These are phyloP conservation scores for Macrotrachela quadricornifera DNA, from an alignment of 1,140 invertebrate genomes.

Conservation along the genomic window DNA sequence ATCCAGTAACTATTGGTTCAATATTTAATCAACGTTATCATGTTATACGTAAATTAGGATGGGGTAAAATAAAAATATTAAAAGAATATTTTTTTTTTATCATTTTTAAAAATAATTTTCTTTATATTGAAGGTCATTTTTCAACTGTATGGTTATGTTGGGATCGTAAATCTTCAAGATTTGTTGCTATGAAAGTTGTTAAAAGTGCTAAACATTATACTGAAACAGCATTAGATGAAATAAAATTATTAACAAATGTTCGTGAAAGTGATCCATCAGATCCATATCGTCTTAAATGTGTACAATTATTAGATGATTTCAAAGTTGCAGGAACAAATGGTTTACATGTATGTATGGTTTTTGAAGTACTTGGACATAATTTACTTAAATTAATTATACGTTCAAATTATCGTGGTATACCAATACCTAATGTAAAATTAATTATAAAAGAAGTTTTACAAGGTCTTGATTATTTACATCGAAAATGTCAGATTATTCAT, in stretches of 20 bases:
- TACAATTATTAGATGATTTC: constrained; percentile 89
- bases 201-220: constrained; percentile 93
- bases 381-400: constrained; percentile 88
- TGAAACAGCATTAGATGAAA: constrained; percentile 92
- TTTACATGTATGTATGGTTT: constrained; percentile 85
- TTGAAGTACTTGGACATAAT: constrained; percentile 92
- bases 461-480: constrained; percentile 84
- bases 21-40: constrained; percentile 75
- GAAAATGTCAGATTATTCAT: constrained; percentile 91
- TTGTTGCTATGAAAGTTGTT: constrained; percentile 91
- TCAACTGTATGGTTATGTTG: constrained; percentile 93
- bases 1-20: constrained; percentile 87
- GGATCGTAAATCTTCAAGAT: constrained; percentile 66
- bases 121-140: no score
- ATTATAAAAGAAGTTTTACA: constrained; percentile 85
- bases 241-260: constrained; percentile 70
- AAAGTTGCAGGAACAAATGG: constrained; percentile 91
- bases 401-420: constrained; percentile 90
- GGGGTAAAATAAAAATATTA: no score
- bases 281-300: constrained; percentile 74
- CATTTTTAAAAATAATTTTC: no score
- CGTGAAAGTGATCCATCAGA: constrained; percentile 68
- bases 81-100: no score
- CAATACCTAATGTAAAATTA: constrained; percentile 68
- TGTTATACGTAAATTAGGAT: constrained; percentile 82